Evolutionary conservation across 1,140 invertebrate genomes (phyloP), one percentile per base, ranked within the genome.

Genomic region (Zaprionus lachaisei): DNA sequence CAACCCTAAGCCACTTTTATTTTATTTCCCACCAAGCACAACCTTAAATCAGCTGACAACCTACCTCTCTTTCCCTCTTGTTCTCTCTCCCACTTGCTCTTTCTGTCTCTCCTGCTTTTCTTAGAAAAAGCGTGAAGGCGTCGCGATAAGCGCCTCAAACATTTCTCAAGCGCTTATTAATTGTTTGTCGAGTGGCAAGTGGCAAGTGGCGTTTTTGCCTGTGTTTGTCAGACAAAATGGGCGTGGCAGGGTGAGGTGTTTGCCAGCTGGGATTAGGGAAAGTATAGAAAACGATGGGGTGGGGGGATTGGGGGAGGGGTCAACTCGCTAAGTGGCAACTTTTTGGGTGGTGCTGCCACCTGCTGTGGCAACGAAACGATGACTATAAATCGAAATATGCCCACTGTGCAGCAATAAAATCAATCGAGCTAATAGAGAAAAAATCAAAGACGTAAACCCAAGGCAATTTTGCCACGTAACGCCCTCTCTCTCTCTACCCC

Each of bases 341-440:
- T 54, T 26, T 20, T 34, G 54, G 74, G 31, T 31, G 7, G 11
- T 15, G n/a, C 31, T 61, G 64, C 72, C 67, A 75, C 72, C 72
- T 75, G 72, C 72, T 75, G 67, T 51, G 72, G 66, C 55, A 31
- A 20, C 17, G 51, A 51, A 15, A n/a, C 61, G 20, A 11, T 24
- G 55, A 49, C 57, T 31, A 69, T 69, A 69, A 69, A 61, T 69
- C 47, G 44, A 62, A 69, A 69, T 62, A 54, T 62, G 57, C 28
- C 37, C 28, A 37, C 77, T 81, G 72, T 81, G 79, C 62, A 72
- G 69, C 81, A 71, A 89, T 81, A 87, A 89, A 89, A 83, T 75
- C 80, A 89, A 87, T 89, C 83, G 84, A 89, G 83, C 83, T 89
- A 87, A 87, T 87, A 87, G n/a, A 81, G 71, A 78, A 74, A 89